A percentile compares a stretch with the other conserved stretches of the same genome.
These are phyloP conservation scores for Asbolus verrucosus DNA, from an alignment of 1,140 invertebrate species.

Conservation along the genomic window DNA sequence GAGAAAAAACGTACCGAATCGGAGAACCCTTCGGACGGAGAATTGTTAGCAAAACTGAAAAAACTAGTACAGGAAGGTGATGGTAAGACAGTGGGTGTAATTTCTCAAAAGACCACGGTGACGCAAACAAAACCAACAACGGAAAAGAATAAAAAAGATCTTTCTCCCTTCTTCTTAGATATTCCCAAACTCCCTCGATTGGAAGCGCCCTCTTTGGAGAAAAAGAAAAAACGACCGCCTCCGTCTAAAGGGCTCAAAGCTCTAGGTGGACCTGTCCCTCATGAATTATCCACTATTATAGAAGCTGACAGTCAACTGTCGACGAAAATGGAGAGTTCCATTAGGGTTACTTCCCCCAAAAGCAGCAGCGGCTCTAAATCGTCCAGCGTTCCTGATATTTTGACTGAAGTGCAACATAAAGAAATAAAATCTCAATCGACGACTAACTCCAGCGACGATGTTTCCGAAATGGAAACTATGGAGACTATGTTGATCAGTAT, in stretches of 20 bases:
- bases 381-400: background rate
- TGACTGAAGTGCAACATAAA: constrained; percentile 29
- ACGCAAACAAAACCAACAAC: too few species aligned
- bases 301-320: constrained; percentile 66
- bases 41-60: constrained; percentile 43
- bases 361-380: constrained; percentile 40
- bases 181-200: constrained; percentile 23
- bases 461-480: constrained; percentile 69
- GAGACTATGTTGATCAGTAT: constrained; percentile 70
- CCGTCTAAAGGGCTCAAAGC: constrained; percentile 54
- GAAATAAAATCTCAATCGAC: background rate
- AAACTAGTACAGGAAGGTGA: constrained; percentile 27
- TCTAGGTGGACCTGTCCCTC: constrained; percentile 63
- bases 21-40: constrained; percentile 17
- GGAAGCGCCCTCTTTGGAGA: constrained; percentile 11
- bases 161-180: constrained; percentile 7
- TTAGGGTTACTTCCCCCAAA: constrained; percentile 20
- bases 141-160: background rate
- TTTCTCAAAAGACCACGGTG: constrained; percentile 12
- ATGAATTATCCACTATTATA: constrained; percentile 75
- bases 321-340: constrained; percentile 38
- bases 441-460: constrained; percentile 55
- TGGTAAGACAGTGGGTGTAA: background rate
- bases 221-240: constrained; percentile 57
- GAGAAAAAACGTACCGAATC: constrained; percentile 25